Conservation (phyloP, 2,113 vertebrate genomes). For the Ivindomyrus marchei region DNA sequence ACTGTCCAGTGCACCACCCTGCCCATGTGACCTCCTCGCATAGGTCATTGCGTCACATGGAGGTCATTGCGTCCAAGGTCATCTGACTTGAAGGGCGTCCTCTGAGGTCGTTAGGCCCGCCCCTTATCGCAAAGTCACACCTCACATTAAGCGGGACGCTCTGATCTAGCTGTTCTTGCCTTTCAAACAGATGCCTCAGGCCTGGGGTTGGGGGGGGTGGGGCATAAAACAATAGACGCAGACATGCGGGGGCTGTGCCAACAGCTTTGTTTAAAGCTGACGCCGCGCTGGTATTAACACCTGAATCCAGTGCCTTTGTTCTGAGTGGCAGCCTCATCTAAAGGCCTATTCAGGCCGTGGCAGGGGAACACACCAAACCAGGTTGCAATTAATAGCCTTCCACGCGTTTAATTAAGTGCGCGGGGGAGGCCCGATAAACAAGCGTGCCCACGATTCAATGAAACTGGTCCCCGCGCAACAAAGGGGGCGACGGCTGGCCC, state of each 20-base stretch:
- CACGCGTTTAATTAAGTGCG: conserved; percentile 66
- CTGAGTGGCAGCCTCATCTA: conserved; percentile 33
- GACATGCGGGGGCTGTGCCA: not conserved
- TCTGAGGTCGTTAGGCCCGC: not conserved
- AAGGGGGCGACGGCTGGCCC: conserved; percentile 51
- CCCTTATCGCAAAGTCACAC: not conserved
- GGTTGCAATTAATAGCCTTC: conserved; percentile 65
- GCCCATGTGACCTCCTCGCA: not conserved
- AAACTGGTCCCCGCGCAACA: conserved; percentile 43
- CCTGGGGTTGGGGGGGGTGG: not conserved
- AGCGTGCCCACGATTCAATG: conserved; percentile 37
- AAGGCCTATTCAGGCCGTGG: conserved; percentile 51
- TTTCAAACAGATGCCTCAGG: not conserved
- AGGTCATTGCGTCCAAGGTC: not conserved
- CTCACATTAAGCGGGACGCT: not conserved
- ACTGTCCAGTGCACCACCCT: not conserved
- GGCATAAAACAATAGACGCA: not conserved
- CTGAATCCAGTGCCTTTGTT: conserved; percentile 56
- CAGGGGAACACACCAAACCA: conserved; percentile 61
- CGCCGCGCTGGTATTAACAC: conserved; percentile 40
- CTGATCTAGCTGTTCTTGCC: not conserved
- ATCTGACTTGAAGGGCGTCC: not conserved
- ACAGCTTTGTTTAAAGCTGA: conserved; percentile 56
- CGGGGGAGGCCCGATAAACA: conserved; percentile 53
- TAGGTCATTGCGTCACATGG: not conserved